Evolutionary conservation across 2,797 vertebrate genomes (phyloP), one percentile per base, ranked within the genome.

Genomic region (Orientallactaga sibirica): DNA sequence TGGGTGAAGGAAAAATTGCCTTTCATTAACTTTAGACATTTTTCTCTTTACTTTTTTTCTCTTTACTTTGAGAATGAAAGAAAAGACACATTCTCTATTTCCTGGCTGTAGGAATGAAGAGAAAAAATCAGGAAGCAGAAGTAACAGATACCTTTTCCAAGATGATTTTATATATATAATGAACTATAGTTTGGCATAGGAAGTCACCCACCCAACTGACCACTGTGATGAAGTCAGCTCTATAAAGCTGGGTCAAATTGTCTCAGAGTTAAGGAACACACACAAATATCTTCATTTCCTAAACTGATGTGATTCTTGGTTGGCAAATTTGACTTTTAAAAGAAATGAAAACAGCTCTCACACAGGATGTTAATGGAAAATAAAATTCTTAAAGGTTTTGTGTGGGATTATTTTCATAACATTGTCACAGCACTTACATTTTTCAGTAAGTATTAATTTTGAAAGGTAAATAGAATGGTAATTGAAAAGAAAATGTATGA

Each of bases 1-100:
- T 94, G 81, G 74, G 78, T 92, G 93, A 97, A 92, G 81, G 89
- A 93, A 96, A 97, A 97, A 97, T 95, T 97, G 90, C 86, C 84
- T 97, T 96, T 96, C 91, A 94, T 96, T 96, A 96, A 93, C 75
- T 96, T 83, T 78, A 96, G 91, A 74, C 25, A 86, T 94, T 96
- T 97, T 95, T 91, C 95, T 93, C 66, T 94, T 84, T 83, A 88
- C 88, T 91, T 92, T 94, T 96, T 97, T 95, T 91, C 95, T 93
- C 66, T 94, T 84, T 83, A 88, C 88, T 91, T 92, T 0, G 7
- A 83, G 90, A 96, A 96, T 85, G 75, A 90, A 94, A 90, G 83
- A 94, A 97, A 94, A 95, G 84, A 88, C 52, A 79, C 24, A 85
- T 86, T 77, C 77, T 76, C 0, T 87, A 76, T 91, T 94, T 95